A percentile compares a stretch with the other conserved stretches of the same genome.
Evolutionary conservation across 2,888 invertebrate genomes (phyloP).

Genomic region (Fabriciana adippe): DNA sequence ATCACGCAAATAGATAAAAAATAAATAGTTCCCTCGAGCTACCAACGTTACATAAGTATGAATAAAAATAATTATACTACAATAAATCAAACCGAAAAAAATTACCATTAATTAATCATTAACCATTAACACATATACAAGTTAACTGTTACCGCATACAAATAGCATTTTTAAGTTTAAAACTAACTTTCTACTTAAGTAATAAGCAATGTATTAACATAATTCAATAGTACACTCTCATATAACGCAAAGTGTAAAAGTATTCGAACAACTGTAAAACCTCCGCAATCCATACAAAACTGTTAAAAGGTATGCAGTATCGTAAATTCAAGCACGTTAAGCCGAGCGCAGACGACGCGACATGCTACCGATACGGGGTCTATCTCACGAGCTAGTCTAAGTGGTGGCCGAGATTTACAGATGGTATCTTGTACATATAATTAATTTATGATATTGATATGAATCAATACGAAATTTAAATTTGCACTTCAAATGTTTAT

Average conservation of each 20-base stretch:
- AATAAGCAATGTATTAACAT: neutral
- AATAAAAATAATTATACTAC: too few relatives aligned
- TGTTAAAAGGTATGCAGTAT: slow-evolving; percentile 40
- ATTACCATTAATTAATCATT: too few relatives aligned
- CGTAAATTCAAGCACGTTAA: slow-evolving; percentile 41
- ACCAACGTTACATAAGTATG: too few relatives aligned
- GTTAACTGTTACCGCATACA: too few relatives aligned
- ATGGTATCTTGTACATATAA: neutral
- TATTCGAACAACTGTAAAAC: slow-evolving; percentile 28
- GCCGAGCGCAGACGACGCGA: slow-evolving; percentile 31
- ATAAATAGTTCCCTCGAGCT: too few relatives aligned
- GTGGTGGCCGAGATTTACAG: neutral
- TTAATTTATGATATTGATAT: neutral
- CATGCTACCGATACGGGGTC: slow-evolving; percentile 22
- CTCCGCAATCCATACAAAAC: slow-evolving; percentile 38
- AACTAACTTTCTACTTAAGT: neutral
- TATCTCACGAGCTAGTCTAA: slow-evolving; percentile 8
- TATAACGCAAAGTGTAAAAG: neutral
- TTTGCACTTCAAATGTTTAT: neutral
- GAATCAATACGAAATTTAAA: neutral
- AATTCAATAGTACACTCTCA: slow-evolving; percentile 1
- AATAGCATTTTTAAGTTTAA: neutral
- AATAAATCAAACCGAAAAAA: too few relatives aligned
- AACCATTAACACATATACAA: too few relatives aligned
- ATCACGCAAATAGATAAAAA: too few relatives aligned